phyloP scores from a whole-genome alignment of 2,888 invertebrate species.

The Agrotis exclamationis region DNA sequence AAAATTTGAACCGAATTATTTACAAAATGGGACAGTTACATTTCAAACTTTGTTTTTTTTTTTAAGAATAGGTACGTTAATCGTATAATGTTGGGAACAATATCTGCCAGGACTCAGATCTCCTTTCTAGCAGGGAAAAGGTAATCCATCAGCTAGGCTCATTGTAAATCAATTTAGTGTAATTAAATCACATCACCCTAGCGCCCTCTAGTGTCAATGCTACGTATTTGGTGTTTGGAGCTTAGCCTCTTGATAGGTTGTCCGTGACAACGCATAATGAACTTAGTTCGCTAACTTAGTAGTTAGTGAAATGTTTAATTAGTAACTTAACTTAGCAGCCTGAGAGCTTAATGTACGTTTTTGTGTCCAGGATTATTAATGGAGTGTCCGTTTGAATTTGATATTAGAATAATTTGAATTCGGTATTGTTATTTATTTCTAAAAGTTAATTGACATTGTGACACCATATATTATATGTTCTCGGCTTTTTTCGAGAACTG shows the following conservation, averaged over 20 bases:
- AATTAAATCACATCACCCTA: constrained; percentile 7
- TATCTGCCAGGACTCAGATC: not conserved
- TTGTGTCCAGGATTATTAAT: constrained; percentile 39
- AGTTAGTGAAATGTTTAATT: constrained; percentile 55
- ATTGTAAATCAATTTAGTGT: not conserved
- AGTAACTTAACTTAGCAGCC: constrained; percentile 29
- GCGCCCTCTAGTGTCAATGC: constrained; percentile 9
- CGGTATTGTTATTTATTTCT: too few species aligned
- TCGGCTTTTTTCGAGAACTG: too few species aligned
- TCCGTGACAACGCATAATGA: constrained; percentile 52
- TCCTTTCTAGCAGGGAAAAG: not conserved
- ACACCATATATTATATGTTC: too few species aligned
- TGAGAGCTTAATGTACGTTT: constrained; percentile 2
- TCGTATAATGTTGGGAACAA: not conserved
- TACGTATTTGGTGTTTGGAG: not conserved
- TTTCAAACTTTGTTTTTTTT: not conserved
- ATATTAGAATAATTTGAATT: not conserved
- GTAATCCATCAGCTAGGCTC: not conserved
- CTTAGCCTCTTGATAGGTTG: constrained; percentile 3
- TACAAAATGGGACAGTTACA: not conserved
- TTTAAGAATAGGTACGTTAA: constrained; percentile 1
- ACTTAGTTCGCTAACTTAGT: constrained; percentile 52
- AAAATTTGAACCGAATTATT: too few species aligned
- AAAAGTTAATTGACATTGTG: too few species aligned
- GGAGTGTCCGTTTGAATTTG: constrained; percentile 11